Evolutionary conservation across 2,888 invertebrate genomes (phyloP).

Genomic region (Pediacus dermestoides): DNA sequence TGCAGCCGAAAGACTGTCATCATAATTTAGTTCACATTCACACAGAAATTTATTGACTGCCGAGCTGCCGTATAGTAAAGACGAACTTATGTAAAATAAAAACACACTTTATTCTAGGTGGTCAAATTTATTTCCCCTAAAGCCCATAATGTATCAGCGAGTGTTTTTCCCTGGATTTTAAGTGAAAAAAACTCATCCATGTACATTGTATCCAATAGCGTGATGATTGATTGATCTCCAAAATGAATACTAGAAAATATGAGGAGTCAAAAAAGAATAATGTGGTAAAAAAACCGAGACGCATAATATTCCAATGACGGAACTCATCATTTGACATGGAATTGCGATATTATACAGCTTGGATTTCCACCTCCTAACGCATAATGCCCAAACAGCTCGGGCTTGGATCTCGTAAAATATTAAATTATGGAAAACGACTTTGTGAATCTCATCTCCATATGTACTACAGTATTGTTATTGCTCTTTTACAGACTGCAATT

Average conservation of each 20-base stretch:
- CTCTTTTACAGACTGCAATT: constrained; percentile 10
- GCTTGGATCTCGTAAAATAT: constrained; percentile 24
- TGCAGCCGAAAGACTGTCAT: too few relatives aligned
- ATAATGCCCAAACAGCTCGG: constrained; percentile 23
- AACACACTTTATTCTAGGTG: too few relatives aligned
- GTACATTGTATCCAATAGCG: too few relatives aligned
- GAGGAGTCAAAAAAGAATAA: constrained; percentile 26
- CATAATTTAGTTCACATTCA: too few relatives aligned
- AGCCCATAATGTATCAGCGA: too few relatives aligned
- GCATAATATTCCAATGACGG: constrained; percentile 32
- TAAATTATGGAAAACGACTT: constrained; percentile 23
- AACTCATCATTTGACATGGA: constrained; percentile 29
- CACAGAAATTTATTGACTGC: too few relatives aligned
- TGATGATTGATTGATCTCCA: too few relatives aligned
- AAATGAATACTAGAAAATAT: constrained; percentile 22
- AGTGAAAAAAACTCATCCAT: too few relatives aligned
- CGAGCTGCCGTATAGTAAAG: too few relatives aligned
- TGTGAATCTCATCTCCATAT: constrained; percentile 23
- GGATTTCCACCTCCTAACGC: constrained; percentile 24
- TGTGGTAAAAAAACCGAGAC: constrained; percentile 29
- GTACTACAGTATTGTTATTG: constrained; percentile 19
- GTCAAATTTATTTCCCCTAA: too few relatives aligned
- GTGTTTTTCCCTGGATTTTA: too few relatives aligned
- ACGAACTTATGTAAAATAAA: too few relatives aligned
- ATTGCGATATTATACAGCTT: constrained; percentile 30